Percentiles rank a stretch among this genome's conserved stretches.
These are phyloP conservation scores for Gobiocypris rarus DNA, from an alignment of 2,113 vertebrate species.

Conservation along the genomic window DNA sequence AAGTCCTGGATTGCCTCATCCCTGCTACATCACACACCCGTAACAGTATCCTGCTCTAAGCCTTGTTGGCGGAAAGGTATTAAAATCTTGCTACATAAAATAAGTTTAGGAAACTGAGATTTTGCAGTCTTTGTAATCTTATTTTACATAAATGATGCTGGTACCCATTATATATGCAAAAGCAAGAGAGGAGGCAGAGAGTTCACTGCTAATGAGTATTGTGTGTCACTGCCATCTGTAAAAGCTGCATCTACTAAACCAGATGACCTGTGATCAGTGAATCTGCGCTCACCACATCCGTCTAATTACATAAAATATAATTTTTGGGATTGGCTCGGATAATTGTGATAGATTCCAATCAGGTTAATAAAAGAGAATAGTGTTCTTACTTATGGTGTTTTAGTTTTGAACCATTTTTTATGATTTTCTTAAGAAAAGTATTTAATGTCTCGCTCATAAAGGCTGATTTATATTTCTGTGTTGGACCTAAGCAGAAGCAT, in stretches of 20 bases:
- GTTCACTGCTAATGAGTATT: constrained; percentile 35
- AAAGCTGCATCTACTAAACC: constrained; percentile 8
- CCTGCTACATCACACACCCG: too few species aligned
- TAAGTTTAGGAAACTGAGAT: too few species aligned
- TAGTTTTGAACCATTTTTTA: not conserved
- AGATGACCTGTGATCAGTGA: constrained; percentile 40
- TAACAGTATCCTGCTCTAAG: too few species aligned
- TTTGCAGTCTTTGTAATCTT: not conserved
- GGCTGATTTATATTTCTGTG: too few species aligned
- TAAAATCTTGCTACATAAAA: not conserved
- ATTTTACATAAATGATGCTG: not conserved
- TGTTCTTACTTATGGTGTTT: not conserved
- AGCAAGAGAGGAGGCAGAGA: not conserved
- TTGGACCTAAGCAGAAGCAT: too few species aligned
- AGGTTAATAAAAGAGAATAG: not conserved
- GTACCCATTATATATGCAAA: constrained; percentile 30
- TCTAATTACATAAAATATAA: too few species aligned
- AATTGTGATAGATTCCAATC: not conserved
- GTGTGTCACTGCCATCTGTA: constrained; percentile 38
- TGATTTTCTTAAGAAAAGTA: too few species aligned
- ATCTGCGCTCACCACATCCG: not conserved
- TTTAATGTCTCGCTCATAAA: too few species aligned
- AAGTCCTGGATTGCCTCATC: too few species aligned
- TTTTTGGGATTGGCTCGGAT: too few species aligned
- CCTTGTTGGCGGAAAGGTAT: not conserved